A percentile compares a stretch with the other conserved stretches of the same genome.
Evolutionary conservation across 2,888 invertebrate genomes (phyloP).

Genomic region (Lasioglossum zephyrum): DNA sequence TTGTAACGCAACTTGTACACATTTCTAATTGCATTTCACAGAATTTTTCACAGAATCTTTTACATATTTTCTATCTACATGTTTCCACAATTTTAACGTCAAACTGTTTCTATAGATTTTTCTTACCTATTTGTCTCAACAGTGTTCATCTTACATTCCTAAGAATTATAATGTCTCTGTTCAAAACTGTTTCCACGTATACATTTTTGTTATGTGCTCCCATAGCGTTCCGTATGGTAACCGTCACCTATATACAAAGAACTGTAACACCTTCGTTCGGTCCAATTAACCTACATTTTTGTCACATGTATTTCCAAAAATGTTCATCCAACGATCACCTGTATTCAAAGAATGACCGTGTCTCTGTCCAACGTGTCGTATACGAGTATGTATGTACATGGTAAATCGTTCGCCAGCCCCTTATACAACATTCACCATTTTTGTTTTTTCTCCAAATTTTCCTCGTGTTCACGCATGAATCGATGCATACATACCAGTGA

Average conservation of each 20-base stretch:
- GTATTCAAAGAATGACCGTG: neutral
- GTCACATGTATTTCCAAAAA: neutral
- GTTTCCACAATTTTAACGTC: neutral
- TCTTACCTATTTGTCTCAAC: neutral
- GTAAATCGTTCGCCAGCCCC: neutral
- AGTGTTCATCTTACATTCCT: too few relatives aligned
- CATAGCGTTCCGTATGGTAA: neutral
- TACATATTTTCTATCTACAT: neutral
- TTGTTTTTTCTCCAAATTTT: neutral
- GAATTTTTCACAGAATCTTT: neutral
- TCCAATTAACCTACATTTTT: neutral
- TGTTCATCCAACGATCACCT: neutral
- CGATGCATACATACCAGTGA: neutral
- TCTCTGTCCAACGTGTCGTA: neutral
- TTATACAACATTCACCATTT: neutral
- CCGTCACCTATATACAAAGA: neutral
- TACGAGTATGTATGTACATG: neutral
- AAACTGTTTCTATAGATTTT: neutral
- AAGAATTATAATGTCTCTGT: neutral
- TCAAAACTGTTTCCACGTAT: neutral
- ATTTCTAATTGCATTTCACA: neutral
- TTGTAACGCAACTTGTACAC: neutral
- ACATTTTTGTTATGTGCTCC: neutral
- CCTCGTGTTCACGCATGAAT: neutral
- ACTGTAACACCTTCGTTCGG: neutral